Conservation (phyloP, 2,113 vertebrate genomes). For the Tragelaphus buxtoni region DNA sequence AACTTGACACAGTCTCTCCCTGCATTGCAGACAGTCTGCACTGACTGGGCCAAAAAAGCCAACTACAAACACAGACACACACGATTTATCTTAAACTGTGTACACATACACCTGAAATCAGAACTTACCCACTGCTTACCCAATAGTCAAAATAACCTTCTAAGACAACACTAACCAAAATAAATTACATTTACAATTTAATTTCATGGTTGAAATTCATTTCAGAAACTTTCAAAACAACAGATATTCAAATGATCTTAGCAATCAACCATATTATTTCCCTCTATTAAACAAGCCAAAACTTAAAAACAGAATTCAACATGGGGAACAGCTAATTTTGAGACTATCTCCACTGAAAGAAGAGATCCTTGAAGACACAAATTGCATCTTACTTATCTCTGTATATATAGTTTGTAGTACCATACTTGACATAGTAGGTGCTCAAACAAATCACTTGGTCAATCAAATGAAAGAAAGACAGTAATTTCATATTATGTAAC, state of each 20-base stretch:
- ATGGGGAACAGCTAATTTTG: neutral
- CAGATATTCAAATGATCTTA: neutral
- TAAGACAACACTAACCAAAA: constrained; percentile 8
- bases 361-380: neutral
- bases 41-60: neutral
- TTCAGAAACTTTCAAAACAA: neutral
- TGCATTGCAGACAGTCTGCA: neutral
- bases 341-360: neutral
- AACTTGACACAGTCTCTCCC: neutral
- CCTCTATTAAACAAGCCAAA: constrained; percentile 1
- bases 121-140: neutral
- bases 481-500: neutral
- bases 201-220: constrained; percentile 33
- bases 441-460: neutral
- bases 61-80: neutral
- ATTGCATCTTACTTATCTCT: neutral
- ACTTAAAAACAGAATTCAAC: constrained; percentile 36
- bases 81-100: neutral
- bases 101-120: neutral
- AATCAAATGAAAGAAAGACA: neutral
- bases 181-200: neutral
- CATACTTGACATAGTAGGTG: neutral
- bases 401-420: neutral
- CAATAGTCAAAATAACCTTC: neutral
- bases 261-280: constrained; percentile 25